Evolutionary conservation across 2,888 invertebrate species (phyloP).

Genomic region (Rhamnusium bicolor): DNA sequence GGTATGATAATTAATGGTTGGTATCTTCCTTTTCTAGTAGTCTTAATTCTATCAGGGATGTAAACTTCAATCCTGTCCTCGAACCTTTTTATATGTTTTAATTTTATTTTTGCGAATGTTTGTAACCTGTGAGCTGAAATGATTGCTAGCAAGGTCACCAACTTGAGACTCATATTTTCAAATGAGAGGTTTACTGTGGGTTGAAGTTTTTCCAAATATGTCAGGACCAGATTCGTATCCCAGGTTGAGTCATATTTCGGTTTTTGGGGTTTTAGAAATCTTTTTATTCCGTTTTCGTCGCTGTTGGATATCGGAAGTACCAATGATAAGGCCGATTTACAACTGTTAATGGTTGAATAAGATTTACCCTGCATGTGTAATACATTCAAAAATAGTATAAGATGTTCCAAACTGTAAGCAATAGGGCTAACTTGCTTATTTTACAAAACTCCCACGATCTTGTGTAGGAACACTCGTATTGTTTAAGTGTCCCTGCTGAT

Average conservation of each 20-base stretch:
- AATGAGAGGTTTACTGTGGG: neutral
- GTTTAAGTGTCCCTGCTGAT: too few species aligned
- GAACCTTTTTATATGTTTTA: neutral
- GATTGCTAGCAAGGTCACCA: neutral
- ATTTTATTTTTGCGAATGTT: neutral
- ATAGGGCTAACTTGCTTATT: too few species aligned
- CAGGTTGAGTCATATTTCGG: neutral
- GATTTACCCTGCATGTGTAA: neutral
- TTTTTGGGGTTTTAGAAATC: neutral
- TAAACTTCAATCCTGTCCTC: neutral
- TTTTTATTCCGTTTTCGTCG: neutral
- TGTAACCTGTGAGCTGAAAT: neutral
- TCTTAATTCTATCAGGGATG: neutral
- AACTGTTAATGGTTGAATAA: neutral
- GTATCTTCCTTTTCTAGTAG: neutral
- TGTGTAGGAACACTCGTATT: too few species aligned
- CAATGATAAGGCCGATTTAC: neutral
- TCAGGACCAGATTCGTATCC: neutral
- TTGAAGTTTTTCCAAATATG: neutral
- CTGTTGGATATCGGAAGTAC: neutral
- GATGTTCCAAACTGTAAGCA: too few species aligned
- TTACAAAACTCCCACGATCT: too few species aligned
- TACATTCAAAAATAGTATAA: too few species aligned
- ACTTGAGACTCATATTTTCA: neutral
- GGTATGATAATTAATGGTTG: neutral